These are phyloP conservation scores for Meganola albula DNA, from an alignment of 2,888 invertebrate genomes.

Conservation along the genomic window DNA sequence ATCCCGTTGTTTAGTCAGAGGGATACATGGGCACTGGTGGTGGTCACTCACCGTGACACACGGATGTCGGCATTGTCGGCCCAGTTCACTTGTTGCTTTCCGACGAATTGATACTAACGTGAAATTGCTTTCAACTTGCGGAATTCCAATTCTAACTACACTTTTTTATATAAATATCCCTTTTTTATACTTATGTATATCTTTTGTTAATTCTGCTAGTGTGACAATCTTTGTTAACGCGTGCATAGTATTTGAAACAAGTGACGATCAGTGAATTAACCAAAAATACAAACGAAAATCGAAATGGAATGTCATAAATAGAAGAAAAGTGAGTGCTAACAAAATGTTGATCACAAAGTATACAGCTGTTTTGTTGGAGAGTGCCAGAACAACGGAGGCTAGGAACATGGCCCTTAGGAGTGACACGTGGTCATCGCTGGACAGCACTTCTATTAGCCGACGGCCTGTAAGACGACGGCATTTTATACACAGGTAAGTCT, in stretches of 20 bases:
- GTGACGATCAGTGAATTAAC: too few species aligned
- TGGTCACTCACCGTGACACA: constrained; percentile 50
- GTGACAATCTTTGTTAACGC: too few species aligned
- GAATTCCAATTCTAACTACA: too few species aligned
- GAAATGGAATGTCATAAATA: too few species aligned
- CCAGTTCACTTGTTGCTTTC: constrained; percentile 42
- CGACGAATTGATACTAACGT: constrained; percentile 29
- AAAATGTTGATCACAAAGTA: constrained; percentile 84
- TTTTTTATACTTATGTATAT: too few species aligned
- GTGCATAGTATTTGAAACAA: too few species aligned
- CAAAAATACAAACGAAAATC: too few species aligned
- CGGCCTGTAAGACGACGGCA: constrained; percentile 50
- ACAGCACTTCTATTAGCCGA: constrained; percentile 44
- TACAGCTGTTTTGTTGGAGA: constrained; percentile 82
- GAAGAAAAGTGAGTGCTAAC: constrained; percentile 5
- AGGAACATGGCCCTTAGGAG: constrained; percentile 47
- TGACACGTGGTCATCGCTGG: constrained; percentile 49
- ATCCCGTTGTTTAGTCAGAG: constrained; percentile 63
- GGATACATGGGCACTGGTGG: constrained; percentile 44
- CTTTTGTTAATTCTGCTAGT: too few species aligned
- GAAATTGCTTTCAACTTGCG: constrained; percentile 13
- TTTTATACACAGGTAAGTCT: constrained; percentile 57
- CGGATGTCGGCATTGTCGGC: constrained; percentile 38
- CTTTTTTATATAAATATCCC: too few species aligned
- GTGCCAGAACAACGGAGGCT: constrained; percentile 73